phyloP scores from a whole-genome alignment of 2,113 vertebrate genomes.

The Chionis minor region DNA sequence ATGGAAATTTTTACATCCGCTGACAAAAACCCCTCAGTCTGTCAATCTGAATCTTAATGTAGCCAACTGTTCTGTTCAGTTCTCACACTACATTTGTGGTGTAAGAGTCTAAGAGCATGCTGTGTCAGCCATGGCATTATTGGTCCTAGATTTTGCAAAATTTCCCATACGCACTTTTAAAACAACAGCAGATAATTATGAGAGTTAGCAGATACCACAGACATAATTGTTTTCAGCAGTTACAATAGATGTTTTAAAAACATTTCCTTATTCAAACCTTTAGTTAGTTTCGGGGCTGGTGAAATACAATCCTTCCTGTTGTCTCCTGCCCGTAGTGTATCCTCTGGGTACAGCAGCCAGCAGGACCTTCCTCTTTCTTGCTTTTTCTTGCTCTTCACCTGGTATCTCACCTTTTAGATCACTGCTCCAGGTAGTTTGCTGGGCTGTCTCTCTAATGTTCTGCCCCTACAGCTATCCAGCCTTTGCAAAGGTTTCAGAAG shows the following conservation, averaged over 20 bases:
- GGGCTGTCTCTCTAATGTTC: neutral
- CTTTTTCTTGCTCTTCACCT: neutral
- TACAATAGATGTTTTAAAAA: conserved; percentile 26
- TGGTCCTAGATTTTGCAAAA: conserved; percentile 39
- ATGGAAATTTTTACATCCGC: conserved; percentile 10
- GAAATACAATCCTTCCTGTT: neutral
- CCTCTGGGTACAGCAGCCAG: neutral
- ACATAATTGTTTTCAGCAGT: conserved; percentile 29
- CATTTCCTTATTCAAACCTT: conserved; percentile 2
- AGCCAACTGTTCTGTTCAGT: conserved; percentile 1
- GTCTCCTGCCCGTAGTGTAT: neutral
- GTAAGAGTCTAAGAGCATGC: conserved; percentile 6
- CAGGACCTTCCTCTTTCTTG: neutral
- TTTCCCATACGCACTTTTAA: conserved; percentile 10
- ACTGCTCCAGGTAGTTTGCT: neutral
- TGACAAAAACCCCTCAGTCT: neutral
- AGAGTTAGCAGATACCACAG: conserved; percentile 1
- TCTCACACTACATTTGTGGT: neutral
- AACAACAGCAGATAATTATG: conserved; percentile 19
- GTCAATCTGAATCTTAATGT: neutral
- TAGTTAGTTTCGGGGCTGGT: neutral
- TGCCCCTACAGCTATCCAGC: neutral
- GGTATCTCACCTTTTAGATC: neutral
- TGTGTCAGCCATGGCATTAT: conserved; percentile 19
- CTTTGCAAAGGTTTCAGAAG: neutral